Evolutionary conservation across 2,888 invertebrate genomes (phyloP).

Genomic region (Lumbricus terrestris): DNA sequence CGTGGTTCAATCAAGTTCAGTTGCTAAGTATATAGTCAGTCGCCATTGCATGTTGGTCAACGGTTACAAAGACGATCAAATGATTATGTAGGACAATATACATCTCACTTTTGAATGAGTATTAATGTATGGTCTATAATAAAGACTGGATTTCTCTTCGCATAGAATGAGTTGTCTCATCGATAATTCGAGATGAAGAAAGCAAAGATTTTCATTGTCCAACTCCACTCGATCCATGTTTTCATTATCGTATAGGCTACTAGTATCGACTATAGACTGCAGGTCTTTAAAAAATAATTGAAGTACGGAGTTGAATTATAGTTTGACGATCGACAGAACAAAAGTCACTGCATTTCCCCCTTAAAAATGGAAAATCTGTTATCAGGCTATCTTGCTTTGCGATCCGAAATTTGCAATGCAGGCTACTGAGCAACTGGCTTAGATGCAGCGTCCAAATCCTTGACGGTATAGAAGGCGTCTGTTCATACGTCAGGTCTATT

Average conservation of each 20-base stretch:
- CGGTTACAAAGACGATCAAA: neutral
- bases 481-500: neutral
- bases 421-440: neutral
- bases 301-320: neutral
- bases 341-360: neutral
- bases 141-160: no score
- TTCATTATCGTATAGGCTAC: neutral
- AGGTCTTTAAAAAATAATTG: neutral
- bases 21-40: neutral
- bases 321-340: neutral
- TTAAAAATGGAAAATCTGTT: neutral
- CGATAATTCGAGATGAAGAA: neutral
- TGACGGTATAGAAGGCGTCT: neutral
- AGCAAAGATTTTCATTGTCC: neutral
- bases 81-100: neutral
- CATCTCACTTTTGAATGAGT: neutral
- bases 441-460: neutral
- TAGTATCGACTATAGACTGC: neutral
- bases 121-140: no score
- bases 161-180: neutral
- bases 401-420: neutral
- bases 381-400: neutral
- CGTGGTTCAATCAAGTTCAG: neutral
- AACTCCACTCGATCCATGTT: neutral
- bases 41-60: neutral